Evolutionary conservation across 1,140 invertebrate genomes (phyloP).

Genomic region (Cheumatopsyche charites): DNA sequence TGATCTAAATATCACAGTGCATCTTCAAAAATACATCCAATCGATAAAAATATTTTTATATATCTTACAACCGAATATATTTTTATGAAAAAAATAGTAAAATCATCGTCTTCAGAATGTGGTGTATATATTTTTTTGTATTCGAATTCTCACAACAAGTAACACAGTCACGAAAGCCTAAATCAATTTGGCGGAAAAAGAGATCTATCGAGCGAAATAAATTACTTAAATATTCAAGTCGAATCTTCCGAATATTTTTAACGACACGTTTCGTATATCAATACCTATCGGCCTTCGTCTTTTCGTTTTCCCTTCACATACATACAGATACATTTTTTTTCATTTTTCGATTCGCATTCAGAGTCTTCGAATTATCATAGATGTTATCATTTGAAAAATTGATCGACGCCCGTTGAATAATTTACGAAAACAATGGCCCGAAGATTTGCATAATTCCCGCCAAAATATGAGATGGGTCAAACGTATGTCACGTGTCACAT

Average conservation of each 20-base stretch:
- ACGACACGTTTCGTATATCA: constrained; percentile 2
- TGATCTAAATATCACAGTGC: too few species aligned
- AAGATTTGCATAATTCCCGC: constrained; percentile 7
- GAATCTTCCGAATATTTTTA: too few species aligned
- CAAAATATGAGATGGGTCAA: too few species aligned
- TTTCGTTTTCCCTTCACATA: neutral
- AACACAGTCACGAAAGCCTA: too few species aligned
- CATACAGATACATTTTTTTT: neutral
- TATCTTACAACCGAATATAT: too few species aligned
- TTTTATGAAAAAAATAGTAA: too few species aligned
- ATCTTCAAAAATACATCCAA: too few species aligned
- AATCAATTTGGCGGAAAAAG: neutral
- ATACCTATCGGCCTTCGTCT: neutral
- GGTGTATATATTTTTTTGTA: too few species aligned
- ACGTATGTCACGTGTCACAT: too few species aligned
- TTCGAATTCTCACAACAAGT: too few species aligned
- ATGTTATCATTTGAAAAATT: constrained; percentile 16
- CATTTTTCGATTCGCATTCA: constrained; percentile 1
- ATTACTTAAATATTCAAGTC: neutral
- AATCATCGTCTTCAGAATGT: too few species aligned
- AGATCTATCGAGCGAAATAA: neutral
- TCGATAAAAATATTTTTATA: too few species aligned
- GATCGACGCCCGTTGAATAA: constrained; percentile 6
- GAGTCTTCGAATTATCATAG: neutral
- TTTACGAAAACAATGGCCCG: constrained; percentile 16